A percentile compares a stretch with the other conserved stretches of the same genome.
Evolutionary conservation across 1,140 invertebrate species (phyloP).

Genomic region (Anastrepha ludens): DNA sequence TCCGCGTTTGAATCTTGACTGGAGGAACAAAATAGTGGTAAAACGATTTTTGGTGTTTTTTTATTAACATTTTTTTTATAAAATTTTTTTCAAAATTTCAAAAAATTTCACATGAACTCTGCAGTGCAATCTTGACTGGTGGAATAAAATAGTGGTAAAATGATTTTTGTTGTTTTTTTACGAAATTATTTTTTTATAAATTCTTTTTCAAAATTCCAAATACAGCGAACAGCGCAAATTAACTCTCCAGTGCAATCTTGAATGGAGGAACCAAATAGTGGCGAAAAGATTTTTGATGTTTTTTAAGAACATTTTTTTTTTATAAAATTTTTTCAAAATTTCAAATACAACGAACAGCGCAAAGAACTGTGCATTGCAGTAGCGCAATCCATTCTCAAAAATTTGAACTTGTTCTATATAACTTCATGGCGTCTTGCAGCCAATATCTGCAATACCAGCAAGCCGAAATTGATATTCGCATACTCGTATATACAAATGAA

Average conservation of each 20-base stretch:
- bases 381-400: neutral
- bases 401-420: neutral
- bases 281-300: neutral
- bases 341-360: too few species aligned
- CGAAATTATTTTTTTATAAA: neutral
- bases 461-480: neutral
- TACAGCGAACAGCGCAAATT: too few species aligned
- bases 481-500: neutral
- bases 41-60: too few species aligned
- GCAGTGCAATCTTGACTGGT: neutral
- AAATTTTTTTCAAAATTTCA: too few species aligned
- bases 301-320: neutral
- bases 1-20: conserved; percentile 33
- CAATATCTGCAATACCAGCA: neutral
- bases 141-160: neutral
- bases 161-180: neutral
- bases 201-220: too few species aligned
- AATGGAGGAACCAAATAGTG: neutral
- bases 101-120: too few species aligned
- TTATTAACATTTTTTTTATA: too few species aligned
- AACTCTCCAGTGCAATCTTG: neutral
- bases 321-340: too few species aligned
- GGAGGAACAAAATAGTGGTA: neutral
- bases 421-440: neutral
- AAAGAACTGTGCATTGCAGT: too few species aligned